Evolutionary conservation across 2,888 invertebrate species (phyloP), one percentile per base, ranked within the genome.

Genomic region (Synanthedon vespiformis): DNA sequence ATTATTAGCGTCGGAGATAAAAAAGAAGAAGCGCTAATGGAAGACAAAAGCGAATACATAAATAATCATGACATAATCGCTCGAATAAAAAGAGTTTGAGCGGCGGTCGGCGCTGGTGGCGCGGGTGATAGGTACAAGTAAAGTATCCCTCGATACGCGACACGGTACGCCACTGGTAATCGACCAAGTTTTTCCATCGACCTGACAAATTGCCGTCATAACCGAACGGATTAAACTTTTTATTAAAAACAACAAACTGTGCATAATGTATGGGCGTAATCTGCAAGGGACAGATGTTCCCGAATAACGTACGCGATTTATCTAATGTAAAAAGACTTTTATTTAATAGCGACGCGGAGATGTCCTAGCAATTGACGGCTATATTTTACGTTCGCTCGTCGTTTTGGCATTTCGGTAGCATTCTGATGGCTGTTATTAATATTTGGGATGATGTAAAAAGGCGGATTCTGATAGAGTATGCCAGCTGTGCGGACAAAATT

Each of bases 211-310:
- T 81, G 76, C 85, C 74, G 74, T 81, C 86, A 86, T 86, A 86
- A 86, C 82, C 75, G 82, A 81, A 84, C 80, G 84, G 84, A 86
- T 86, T 86, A 85, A 86, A 86, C 85, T 86, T 86, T 86, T 86
- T 86, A 86, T 85, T 86, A 86, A 86, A 85, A 85, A 86, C 85
- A 86, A 85, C 85, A 86, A 85, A 85, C 85, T 79, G 82, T 76
- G 85, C 77, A 85, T 85, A 86, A 86, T 85, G 85, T 85, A 84
- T 81, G 77, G 79, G 70, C 75, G 82, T 84, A 84, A 85, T 85
- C 83, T 81, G 79, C 76, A 78, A 76, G 83, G 84, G 84, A 85
- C 86, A 87, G 84, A 86, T 87, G 85, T 79, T 81, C 74, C 81
- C 80, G 76, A 83, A 83, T 82, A 82, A 81, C 85, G 79, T 69